A percentile compares a stretch with the other conserved stretches of the same genome.
phyloP scores from a whole-genome alignment of 1,140 invertebrate species.

The Drosophila bocqueti region DNA sequence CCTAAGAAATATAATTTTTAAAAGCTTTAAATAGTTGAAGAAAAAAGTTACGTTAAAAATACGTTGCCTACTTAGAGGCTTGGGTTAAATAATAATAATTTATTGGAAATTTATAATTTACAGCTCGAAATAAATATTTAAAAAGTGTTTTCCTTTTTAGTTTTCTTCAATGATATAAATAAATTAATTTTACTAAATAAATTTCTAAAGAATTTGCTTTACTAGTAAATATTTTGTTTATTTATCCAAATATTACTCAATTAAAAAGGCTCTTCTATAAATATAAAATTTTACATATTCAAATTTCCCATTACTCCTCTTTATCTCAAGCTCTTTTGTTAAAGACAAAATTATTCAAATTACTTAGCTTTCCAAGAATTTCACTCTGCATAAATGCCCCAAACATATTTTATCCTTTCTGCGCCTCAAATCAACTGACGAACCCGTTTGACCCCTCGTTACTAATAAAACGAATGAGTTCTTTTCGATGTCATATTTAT shows the following conservation, averaged over 20 bases:
- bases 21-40: neutral
- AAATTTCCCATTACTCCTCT: neutral
- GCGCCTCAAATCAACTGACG: conserved; percentile 1
- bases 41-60: neutral
- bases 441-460: conserved; percentile 11
- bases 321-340: neutral
- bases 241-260: neutral
- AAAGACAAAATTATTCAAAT: conserved; percentile 13
- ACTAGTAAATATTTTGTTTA: neutral
- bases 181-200: no score
- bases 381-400: conserved; percentile 7
- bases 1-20: neutral
- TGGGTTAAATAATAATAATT: neutral
- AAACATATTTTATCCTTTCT: neutral
- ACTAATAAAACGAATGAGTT: conserved; percentile 16
- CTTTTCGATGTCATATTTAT: conserved; percentile 19
- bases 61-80: conserved; percentile 2
- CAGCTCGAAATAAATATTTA: no score
- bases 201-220: no score
- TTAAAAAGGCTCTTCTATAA: neutral
- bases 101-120: no score
- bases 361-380: conserved; percentile 7
- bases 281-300: neutral
- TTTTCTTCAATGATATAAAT: no score
- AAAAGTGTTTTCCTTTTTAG: no score